Percentiles rank a stretch among this genome's conserved stretches.
Conservation (phyloP, 2,113 vertebrate genomes). For the Sylvietta virens region DNA sequence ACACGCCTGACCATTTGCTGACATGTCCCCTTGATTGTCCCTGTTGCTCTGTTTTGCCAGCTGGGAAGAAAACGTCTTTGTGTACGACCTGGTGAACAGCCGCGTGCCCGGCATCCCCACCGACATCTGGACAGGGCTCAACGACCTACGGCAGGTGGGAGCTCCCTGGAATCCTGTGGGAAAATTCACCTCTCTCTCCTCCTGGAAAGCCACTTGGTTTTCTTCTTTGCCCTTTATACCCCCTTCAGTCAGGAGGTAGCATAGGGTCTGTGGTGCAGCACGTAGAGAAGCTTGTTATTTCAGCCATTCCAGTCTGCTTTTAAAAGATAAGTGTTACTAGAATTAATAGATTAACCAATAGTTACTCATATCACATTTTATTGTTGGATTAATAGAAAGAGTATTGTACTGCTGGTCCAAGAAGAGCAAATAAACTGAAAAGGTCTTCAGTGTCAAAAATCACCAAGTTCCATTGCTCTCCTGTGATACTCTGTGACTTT, state of each 20-base stretch:
- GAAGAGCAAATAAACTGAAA: neutral
- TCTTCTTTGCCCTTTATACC: neutral
- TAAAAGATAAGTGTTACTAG: neutral
- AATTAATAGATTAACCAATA: neutral
- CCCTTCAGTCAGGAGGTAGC: neutral
- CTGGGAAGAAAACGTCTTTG: constrained; percentile 84
- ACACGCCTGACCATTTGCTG: neutral
- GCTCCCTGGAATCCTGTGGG: fast-evolving
- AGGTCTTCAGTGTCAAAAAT: neutral
- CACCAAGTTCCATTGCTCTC: neutral
- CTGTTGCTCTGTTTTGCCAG: neutral
- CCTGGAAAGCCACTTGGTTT: neutral
- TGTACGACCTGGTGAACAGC: constrained; percentile 83
- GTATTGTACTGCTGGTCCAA: neutral
- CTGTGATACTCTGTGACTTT: neutral
- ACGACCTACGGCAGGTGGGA: constrained; percentile 78
- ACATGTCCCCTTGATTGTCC: fast-evolving
- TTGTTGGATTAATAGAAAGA: neutral
- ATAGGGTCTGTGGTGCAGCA: neutral
- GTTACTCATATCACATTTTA: neutral
- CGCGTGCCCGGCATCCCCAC: constrained; percentile 79
- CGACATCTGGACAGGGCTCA: constrained; percentile 79
- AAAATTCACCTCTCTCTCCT: neutral
- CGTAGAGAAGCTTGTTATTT: neutral
- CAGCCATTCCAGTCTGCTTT: neutral